Conservation (phyloP, 2,113 vertebrate genomes). For the Deroptyus accipitrinus region DNA sequence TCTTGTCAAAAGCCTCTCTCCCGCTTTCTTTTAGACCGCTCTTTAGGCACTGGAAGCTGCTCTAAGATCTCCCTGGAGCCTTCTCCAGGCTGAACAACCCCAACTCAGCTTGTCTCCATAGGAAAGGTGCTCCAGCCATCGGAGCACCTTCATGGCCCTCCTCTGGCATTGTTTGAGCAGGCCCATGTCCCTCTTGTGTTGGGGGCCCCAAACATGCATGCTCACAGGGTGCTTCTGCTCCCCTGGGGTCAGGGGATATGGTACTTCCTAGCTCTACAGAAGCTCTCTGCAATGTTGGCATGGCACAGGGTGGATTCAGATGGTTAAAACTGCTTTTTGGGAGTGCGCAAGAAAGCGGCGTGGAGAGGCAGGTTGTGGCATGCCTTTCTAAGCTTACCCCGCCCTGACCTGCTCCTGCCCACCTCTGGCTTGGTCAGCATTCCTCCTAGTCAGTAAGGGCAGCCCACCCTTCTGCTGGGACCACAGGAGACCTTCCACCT, state of each 20-base stretch:
- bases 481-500: not conserved
- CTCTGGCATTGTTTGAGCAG: not conserved
- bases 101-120: not conserved
- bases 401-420: not conserved
- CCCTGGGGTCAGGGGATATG: not conserved
- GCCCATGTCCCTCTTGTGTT: not conserved
- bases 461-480: not conserved
- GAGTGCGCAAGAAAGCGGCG: not conserved
- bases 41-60: not conserved
- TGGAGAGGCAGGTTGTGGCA: accelerated
- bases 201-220: not conserved
- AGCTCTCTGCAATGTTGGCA: not conserved
- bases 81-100: not conserved
- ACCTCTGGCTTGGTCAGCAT: not conserved
- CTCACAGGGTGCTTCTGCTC: not conserved
- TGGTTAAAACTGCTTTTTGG: not conserved
- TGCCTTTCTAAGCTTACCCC: no score
- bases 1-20: not conserved
- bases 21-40: not conserved
- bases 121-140: not conserved
- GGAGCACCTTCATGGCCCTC: not conserved
- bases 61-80: not conserved
- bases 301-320: not conserved
- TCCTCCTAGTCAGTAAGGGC: not conserved
- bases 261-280: accelerated